Conservation (phyloP, 1,140 invertebrate species). For the Trissolcus basalis region DNA sequence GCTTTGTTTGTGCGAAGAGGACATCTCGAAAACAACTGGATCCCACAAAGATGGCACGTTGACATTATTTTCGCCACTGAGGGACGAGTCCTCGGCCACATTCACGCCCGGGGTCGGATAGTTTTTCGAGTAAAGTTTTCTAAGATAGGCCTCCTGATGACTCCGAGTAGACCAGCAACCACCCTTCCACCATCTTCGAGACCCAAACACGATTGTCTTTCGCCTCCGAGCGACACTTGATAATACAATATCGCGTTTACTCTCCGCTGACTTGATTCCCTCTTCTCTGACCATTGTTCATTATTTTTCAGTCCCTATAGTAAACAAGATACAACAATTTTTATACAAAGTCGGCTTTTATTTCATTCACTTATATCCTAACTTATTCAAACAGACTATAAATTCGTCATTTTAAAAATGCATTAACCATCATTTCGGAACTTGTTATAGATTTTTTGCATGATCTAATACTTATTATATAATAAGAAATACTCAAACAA, state of each 20-base stretch:
- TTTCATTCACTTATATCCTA: too few species aligned
- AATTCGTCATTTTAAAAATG: too few species aligned
- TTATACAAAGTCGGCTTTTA: too few species aligned
- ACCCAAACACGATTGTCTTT: slow-evolving; percentile 68
- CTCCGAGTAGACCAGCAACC: slow-evolving; percentile 74
- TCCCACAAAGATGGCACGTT: slow-evolving; percentile 37
- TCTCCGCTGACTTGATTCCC: slow-evolving; percentile 24
- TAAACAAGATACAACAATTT: too few species aligned
- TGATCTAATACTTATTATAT: too few species aligned
- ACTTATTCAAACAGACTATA: too few species aligned
- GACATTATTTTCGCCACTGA: slow-evolving; percentile 38
- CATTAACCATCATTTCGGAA: too few species aligned
- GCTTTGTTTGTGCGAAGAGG: slow-evolving; percentile 65
- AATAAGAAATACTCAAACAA: too few species aligned
- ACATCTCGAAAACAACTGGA: slow-evolving; percentile 63
- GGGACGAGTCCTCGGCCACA: slow-evolving; percentile 22
- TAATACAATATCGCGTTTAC: slow-evolving; percentile 61
- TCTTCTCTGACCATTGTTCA: slow-evolving; percentile 52
- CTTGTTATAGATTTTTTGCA: too few species aligned
- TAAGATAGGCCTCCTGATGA: slow-evolving; percentile 74
- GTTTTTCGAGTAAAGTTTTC: slow-evolving; percentile 70
- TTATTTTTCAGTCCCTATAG: too few species aligned
- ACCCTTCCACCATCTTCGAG: slow-evolving; percentile 73
- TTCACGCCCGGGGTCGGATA: slow-evolving; percentile 51
- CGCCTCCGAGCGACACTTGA: slow-evolving; percentile 70